These are phyloP conservation scores for Ormia ochracea DNA, from an alignment of 2,888 invertebrate genomes.

Conservation along the genomic window DNA sequence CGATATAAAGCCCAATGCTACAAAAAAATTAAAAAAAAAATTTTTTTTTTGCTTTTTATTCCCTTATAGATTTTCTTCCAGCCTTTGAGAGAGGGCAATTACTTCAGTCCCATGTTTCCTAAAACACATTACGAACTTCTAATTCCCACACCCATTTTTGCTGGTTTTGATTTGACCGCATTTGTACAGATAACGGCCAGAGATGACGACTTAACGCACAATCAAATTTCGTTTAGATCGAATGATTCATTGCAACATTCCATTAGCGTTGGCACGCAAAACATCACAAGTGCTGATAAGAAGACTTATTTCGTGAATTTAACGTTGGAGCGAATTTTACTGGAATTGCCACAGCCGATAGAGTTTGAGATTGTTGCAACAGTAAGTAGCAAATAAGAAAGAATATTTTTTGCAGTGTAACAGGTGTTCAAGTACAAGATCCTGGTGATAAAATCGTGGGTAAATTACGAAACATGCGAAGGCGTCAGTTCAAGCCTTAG, in stretches of 20 bases:
- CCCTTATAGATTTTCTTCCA: conserved; percentile 63
- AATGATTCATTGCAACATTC: conserved; percentile 54
- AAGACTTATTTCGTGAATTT: conserved; percentile 65
- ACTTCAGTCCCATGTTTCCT: conserved; percentile 65
- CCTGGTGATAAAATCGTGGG: no score
- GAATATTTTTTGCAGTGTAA: neutral
- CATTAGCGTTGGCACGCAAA: conserved; percentile 57
- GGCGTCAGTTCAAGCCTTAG: no score
- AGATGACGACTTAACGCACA: conserved; percentile 66
- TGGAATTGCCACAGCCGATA: conserved; percentile 60
- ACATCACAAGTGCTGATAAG: conserved; percentile 42
- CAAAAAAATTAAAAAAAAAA: no score
- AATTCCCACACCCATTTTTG: conserved; percentile 67
- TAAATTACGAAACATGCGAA: no score
- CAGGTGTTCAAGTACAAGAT: no score
- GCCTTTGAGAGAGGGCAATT: conserved; percentile 64
- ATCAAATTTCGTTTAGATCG: conserved; percentile 65
- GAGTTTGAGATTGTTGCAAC: conserved; percentile 66
- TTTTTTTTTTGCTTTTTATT: neutral
- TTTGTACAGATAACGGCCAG: conserved; percentile 65
- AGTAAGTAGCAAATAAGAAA: conserved; percentile 51
- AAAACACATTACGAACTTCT: conserved; percentile 63
- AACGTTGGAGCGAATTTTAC: conserved; percentile 61
- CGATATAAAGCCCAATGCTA: no score
- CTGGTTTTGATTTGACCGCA: conserved; percentile 65